Percentiles rank a stretch among this genome's conserved stretches.
Evolutionary conservation across 2,888 invertebrate species (phyloP).

Genomic region (Sialis fuliginosa): DNA sequence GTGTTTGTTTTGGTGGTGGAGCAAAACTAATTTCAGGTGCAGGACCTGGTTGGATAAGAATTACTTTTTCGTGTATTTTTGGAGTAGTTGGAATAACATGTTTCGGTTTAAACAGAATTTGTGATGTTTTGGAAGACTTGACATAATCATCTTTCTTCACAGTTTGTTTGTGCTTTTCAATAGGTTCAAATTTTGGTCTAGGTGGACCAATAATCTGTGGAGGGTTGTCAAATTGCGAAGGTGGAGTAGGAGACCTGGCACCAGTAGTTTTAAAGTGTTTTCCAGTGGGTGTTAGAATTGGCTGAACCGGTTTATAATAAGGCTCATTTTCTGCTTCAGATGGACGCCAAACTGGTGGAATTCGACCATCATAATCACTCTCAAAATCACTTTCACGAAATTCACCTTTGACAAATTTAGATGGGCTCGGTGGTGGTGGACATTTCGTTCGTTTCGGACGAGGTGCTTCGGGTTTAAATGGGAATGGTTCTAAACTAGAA

Average conservation of each 20-base stretch:
- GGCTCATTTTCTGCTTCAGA: slow-evolving; percentile 32
- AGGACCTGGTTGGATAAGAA: slow-evolving; percentile 33
- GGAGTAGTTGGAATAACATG: slow-evolving; percentile 23
- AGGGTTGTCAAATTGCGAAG: slow-evolving; percentile 37
- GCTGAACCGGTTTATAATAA: slow-evolving; percentile 38
- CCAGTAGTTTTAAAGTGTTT: slow-evolving; percentile 25
- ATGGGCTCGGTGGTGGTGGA: slow-evolving; percentile 39
- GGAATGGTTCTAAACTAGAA: slow-evolving; percentile 25
- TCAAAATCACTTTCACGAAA: slow-evolving; percentile 52
- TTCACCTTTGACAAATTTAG: slow-evolving; percentile 45
- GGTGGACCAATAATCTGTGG: slow-evolving; percentile 25
- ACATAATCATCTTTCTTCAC: slow-evolving; percentile 20
- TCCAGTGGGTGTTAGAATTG: slow-evolving; percentile 32
- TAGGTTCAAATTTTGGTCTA: slow-evolving; percentile 39
- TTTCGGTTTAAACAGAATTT: slow-evolving; percentile 32
- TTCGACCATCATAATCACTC: slow-evolving; percentile 42
- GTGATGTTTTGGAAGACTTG: slow-evolving; percentile 24
- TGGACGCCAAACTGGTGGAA: slow-evolving; percentile 41
- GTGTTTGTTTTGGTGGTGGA: slow-evolving; percentile 29
- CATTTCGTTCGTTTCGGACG: slow-evolving; percentile 22
- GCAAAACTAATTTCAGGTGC: slow-evolving; percentile 39
- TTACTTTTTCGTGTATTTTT: slow-evolving; percentile 16
- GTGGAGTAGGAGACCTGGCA: slow-evolving; percentile 33
- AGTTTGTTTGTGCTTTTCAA: slow-evolving; percentile 24
- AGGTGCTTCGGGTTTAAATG: slow-evolving; percentile 24